Conservation (phyloP, 1,140 invertebrate genomes). For the Cyclargus thomasi region DNA sequence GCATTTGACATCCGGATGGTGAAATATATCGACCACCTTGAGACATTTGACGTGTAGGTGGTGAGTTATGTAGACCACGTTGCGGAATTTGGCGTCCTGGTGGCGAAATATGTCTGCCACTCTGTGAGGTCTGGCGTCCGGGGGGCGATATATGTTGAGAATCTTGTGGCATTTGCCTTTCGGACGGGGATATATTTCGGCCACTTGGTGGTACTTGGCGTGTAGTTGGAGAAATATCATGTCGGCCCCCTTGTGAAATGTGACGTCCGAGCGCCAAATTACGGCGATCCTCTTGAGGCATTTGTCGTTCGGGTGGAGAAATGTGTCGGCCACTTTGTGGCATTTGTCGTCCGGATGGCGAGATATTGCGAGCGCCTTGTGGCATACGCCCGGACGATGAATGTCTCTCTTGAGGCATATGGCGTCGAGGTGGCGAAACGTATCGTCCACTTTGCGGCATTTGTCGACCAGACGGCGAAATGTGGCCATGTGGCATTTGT, state of each 20-base stretch:
- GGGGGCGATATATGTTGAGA: not conserved
- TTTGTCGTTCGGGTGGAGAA: not conserved
- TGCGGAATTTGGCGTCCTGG: not conserved
- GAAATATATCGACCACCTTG: not conserved
- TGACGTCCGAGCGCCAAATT: not conserved
- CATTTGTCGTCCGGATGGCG: not conserved
- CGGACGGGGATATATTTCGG: not conserved
- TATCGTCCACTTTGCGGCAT: constrained; percentile 18
- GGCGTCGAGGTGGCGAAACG: constrained; percentile 21
- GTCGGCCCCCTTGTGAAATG: not conserved
- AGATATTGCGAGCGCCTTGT: not conserved
- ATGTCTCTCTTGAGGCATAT: not conserved
- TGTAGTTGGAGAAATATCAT: not conserved
- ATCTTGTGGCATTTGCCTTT: not conserved
- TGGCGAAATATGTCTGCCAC: not conserved
- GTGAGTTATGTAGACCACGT: not conserved
- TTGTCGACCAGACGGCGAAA: not conserved
- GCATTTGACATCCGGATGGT: not conserved
- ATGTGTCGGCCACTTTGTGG: not conserved
- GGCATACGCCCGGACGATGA: not conserved
- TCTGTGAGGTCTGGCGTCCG: not conserved
- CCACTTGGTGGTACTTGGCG: not conserved
- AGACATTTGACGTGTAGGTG: not conserved
- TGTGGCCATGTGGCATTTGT: constrained; percentile 14
- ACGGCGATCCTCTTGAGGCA: not conserved